These are phyloP conservation scores for Arctopsyche grandis DNA, from an alignment of 1,140 invertebrate genomes.

Conservation along the genomic window DNA sequence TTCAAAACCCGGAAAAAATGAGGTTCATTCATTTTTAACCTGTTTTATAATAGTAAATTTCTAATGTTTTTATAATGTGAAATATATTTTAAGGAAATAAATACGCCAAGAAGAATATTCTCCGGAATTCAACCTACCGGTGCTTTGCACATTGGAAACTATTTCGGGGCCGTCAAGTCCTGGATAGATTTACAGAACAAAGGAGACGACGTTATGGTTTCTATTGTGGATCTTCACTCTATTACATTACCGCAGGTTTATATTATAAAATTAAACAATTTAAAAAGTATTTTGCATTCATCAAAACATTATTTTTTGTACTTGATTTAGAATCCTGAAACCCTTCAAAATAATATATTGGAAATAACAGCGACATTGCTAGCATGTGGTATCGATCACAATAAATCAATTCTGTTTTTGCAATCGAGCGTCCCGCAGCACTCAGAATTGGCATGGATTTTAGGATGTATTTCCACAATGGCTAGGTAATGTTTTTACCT, in stretches of 20 bases:
- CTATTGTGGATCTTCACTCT: constrained; percentile 95
- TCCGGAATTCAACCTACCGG: constrained; percentile 98
- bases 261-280: constrained; percentile 21
- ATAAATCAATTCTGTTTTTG: constrained; percentile 85
- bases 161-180: constrained; percentile 90
- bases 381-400: constrained; percentile 91
- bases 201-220: constrained; percentile 77
- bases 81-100: not conserved
- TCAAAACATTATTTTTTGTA: not conserved
- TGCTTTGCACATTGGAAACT: constrained; percentile 94
- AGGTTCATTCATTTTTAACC: not conserved
- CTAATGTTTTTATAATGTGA: not conserved
- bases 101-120: constrained; percentile 73
- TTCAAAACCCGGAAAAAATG: not conserved
- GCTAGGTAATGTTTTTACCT: constrained; percentile 62
- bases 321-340: constrained; percentile 71
- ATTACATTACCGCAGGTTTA: constrained; percentile 87
- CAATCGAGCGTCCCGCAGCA: constrained; percentile 90
- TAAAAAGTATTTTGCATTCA: constrained; percentile 1
- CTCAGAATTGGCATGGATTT: constrained; percentile 89
- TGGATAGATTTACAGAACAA: constrained; percentile 87
- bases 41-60: not conserved
- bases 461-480: constrained; percentile 86
- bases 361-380: constrained; percentile 85
- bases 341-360: constrained; percentile 77